These are phyloP conservation scores for Gallinago stenura DNA, from an alignment of 2,797 vertebrate genomes.

Conservation along the genomic window DNA sequence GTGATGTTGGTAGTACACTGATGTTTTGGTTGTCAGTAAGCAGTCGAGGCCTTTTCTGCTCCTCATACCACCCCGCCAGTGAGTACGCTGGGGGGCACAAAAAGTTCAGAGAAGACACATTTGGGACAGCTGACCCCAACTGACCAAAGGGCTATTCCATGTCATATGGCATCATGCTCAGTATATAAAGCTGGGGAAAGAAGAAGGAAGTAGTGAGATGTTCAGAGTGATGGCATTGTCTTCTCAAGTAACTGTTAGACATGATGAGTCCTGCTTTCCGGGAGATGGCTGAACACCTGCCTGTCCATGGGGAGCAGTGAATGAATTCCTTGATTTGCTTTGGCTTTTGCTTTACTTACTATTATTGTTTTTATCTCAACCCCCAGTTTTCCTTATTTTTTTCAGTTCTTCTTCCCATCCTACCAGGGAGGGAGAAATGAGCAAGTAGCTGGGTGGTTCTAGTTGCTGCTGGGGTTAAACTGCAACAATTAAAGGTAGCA, in stretches of 20 bases:
- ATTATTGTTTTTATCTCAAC: neutral
- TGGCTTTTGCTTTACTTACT: neutral
- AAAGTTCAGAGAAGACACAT: neutral
- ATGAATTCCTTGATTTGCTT: neutral
- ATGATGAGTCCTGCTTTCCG: neutral
- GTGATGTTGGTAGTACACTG: neutral
- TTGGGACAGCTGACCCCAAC: neutral
- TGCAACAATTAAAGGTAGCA: neutral
- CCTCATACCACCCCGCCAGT: neutral
- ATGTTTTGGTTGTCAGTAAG: neutral
- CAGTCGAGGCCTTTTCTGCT: neutral
- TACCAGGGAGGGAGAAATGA: neutral
- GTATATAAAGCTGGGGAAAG: neutral
- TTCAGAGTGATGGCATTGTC: neutral
- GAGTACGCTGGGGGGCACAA: neutral
- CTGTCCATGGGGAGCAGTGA: neutral
- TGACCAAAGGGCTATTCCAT: neutral
- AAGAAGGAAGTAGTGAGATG: neutral
- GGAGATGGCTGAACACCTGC: neutral
- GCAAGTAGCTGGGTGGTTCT: too few species aligned
- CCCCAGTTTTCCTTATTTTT: neutral
- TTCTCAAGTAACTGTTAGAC: neutral
- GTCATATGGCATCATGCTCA: neutral
- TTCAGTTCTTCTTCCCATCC: neutral
- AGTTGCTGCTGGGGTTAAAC: neutral